Evolutionary conservation across 2,113 vertebrate genomes (phyloP).

Genomic region (Phodopus roborovskii): DNA sequence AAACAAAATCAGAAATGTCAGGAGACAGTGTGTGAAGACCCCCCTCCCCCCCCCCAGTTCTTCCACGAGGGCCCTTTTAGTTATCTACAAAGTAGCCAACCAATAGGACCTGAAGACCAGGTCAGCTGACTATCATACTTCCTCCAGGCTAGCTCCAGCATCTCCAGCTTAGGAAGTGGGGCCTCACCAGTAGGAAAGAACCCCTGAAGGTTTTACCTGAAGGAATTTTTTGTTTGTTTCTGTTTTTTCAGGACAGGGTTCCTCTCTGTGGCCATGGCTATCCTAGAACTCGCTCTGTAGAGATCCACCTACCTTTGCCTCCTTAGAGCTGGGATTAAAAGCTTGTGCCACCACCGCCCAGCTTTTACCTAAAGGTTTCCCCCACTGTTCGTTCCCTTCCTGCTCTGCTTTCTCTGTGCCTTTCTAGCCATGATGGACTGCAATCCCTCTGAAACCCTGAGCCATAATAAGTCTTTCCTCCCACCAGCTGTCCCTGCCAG

Average conservation of each 20-base stretch:
- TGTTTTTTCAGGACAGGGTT: not conserved
- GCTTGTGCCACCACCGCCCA: too few species aligned
- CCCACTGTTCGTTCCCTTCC: not conserved
- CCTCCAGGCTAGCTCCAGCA: not conserved
- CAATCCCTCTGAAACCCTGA: not conserved
- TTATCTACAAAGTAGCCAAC: accelerated
- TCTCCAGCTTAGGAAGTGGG: not conserved
- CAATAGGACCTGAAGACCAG: not conserved
- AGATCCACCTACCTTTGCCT: too few species aligned
- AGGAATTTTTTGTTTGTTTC: not conserved
- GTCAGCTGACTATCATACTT: not conserved
- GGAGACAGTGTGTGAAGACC: not conserved
- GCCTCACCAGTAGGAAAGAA: accelerated
- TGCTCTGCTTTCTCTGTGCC: not conserved
- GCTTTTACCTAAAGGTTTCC: too few species aligned
- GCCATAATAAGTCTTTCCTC: not conserved
- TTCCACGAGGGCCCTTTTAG: not conserved
- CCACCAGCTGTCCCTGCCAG: not conserved
- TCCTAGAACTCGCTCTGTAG: not conserved
- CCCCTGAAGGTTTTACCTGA: not conserved
- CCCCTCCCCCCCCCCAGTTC: too few species aligned
- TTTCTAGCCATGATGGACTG: not conserved
- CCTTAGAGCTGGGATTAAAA: too few species aligned
- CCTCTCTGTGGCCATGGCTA: not conserved
- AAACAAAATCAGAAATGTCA: too few species aligned